Evolutionary conservation across 2,888 invertebrate genomes (phyloP).

Genomic region (Clistopyga incitator): DNA sequence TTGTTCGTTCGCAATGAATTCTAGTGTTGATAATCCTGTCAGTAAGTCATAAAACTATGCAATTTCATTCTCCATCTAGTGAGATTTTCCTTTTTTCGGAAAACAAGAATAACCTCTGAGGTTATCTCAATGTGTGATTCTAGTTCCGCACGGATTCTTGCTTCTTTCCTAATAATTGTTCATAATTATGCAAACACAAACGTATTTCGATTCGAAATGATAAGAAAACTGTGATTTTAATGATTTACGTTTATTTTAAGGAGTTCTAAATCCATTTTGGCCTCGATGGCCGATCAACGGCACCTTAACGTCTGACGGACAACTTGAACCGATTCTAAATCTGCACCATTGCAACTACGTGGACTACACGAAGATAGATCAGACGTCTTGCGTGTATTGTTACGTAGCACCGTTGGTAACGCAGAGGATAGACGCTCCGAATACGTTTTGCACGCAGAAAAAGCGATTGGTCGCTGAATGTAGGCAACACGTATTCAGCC

Average conservation of each 20-base stretch:
- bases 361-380: slow-evolving; percentile 76
- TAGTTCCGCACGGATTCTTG: too few species aligned
- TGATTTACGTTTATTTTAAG: slow-evolving; percentile 25
- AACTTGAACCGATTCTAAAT: slow-evolving; percentile 77
- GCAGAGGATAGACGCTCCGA: slow-evolving; percentile 62
- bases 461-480: slow-evolving; percentile 73
- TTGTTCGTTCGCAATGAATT: too few species aligned
- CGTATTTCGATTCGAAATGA: not conserved
- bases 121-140: too few species aligned
- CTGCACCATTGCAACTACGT: slow-evolving; percentile 63
- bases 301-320: slow-evolving; percentile 55
- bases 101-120: too few species aligned
- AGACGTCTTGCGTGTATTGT: slow-evolving; percentile 80
- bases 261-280: slow-evolving; percentile 66
- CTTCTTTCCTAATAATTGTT: too few species aligned
- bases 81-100: too few species aligned
- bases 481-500: slow-evolving; percentile 76
- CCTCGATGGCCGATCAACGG: slow-evolving; percentile 70
- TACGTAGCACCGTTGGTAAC: slow-evolving; percentile 78
- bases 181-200: not conserved
- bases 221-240: not conserved
- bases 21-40: too few species aligned
- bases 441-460: slow-evolving; percentile 69
- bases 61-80: too few species aligned
- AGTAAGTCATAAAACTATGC: too few species aligned